A percentile compares a stretch with the other conserved stretches of the same genome.
These are phyloP conservation scores for Cathartes aura DNA, from an alignment of 2,113 vertebrate genomes.

Conservation along the genomic window DNA sequence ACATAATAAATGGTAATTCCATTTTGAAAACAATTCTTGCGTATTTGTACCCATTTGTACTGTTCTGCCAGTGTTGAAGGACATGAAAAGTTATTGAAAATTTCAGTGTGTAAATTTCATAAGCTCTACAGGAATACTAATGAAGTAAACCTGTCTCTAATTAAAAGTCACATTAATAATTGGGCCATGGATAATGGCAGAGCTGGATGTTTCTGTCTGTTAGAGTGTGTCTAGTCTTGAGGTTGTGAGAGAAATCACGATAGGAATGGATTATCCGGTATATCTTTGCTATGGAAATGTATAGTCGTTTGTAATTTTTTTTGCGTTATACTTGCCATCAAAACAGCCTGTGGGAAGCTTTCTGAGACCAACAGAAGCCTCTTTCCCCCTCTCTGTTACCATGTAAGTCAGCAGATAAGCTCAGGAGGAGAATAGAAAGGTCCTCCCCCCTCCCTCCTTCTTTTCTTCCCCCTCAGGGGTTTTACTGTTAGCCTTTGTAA, in stretches of 20 bases:
- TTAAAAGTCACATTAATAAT: not conserved
- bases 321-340: not conserved
- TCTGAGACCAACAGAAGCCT: constrained; percentile 10
- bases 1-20: not conserved
- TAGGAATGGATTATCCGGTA: constrained; percentile 29
- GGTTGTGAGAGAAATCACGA: not conserved
- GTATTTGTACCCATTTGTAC: not conserved
- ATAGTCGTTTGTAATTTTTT: constrained; percentile 16
- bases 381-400: not conserved
- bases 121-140: not conserved
- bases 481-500: constrained; percentile 45
- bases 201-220: not conserved
- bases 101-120: not conserved
- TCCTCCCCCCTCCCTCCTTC: not conserved
- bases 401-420: constrained; percentile 46
- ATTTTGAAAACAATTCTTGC: not conserved
- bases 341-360: constrained; percentile 60
- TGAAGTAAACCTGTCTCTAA: not conserved
- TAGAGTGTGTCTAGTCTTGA: constrained; percentile 13
- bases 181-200: not conserved
- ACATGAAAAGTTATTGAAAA: not conserved
- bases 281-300: constrained; percentile 62
- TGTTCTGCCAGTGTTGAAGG: not conserved
- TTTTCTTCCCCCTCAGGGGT: not conserved
- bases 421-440: constrained; percentile 36